A percentile compares a stretch with the other conserved stretches of the same genome.
These are phyloP conservation scores for Morelia viridis DNA, from an alignment of 2,797 vertebrate genomes.

Conservation along the genomic window DNA sequence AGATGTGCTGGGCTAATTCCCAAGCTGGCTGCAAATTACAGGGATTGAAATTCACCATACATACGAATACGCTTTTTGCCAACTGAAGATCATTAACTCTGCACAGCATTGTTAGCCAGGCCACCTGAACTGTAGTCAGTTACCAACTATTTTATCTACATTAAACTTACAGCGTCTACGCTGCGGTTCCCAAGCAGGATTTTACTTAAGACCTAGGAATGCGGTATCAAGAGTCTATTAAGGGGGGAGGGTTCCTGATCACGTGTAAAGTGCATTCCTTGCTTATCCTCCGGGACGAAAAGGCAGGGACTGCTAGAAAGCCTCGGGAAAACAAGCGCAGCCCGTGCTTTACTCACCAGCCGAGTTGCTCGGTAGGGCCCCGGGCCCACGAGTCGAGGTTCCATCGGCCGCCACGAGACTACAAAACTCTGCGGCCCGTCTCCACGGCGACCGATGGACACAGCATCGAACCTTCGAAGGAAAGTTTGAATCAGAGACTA, in stretches of 20 bases:
- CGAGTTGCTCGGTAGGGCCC: constrained; percentile 88
- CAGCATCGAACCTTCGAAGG: fast-evolving
- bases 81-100: neutral
- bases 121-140: neutral
- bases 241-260: neutral
- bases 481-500: constrained; percentile 70
- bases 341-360: constrained; percentile 76
- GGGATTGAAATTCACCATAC: neutral
- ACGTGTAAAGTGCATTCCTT: neutral
- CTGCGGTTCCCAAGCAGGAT: neutral
- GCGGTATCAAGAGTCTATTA: too few relatives aligned
- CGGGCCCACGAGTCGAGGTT: constrained; percentile 78
- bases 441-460: constrained; percentile 19
- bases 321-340: neutral
- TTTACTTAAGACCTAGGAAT: neutral
- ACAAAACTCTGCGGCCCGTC: neutral
- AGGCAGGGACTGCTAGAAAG: neutral
- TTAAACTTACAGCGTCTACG: neutral
- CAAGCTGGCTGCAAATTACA: neutral
- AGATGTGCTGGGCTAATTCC: neutral
- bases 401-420: constrained; percentile 63
- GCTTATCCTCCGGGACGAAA: neutral
- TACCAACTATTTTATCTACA: neutral
- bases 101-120: neutral
- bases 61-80: neutral